These are phyloP conservation scores for Trichacis sp. DNA, from an alignment of 2,888 invertebrate species.

Conservation along the genomic window DNA sequence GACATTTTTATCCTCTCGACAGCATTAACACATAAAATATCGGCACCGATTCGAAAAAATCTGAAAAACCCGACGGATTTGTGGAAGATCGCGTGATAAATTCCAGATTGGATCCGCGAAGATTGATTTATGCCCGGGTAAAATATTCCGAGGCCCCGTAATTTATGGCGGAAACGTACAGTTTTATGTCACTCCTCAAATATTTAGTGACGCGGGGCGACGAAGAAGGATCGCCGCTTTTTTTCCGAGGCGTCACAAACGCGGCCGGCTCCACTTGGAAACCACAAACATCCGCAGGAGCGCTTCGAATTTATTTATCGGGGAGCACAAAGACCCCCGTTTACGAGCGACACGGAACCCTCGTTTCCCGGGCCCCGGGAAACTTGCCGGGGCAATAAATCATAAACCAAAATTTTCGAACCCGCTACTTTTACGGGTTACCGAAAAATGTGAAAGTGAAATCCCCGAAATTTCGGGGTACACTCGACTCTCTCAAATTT, in stretches of 20 bases:
- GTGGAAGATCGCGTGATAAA: background rate
- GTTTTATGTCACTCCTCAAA: background rate
- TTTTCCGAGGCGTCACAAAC: background rate
- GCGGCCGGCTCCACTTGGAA: no score
- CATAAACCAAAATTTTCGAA: no score
- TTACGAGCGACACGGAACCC: no score
- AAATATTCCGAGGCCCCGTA: background rate
- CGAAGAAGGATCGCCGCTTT: background rate
- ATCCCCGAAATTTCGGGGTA: no score
- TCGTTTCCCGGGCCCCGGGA: no score
- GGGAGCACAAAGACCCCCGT: background rate
- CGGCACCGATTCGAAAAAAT: background rate
- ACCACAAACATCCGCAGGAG: background rate
- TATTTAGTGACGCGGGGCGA: background rate
- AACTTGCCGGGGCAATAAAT: no score
- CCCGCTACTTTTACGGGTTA: no score
- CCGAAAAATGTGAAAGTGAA: no score
- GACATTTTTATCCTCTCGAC: no score
- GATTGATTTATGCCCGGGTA: background rate
- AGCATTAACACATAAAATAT: background rate
- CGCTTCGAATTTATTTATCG: background rate
- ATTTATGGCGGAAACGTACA: background rate
- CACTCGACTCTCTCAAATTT: no score
- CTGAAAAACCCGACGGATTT: background rate
- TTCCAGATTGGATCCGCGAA: background rate